A percentile compares a stretch with the other conserved stretches of the same genome.
Conservation (phyloP, 2,888 invertebrate genomes). For the Agonum fuliginosum region DNA sequence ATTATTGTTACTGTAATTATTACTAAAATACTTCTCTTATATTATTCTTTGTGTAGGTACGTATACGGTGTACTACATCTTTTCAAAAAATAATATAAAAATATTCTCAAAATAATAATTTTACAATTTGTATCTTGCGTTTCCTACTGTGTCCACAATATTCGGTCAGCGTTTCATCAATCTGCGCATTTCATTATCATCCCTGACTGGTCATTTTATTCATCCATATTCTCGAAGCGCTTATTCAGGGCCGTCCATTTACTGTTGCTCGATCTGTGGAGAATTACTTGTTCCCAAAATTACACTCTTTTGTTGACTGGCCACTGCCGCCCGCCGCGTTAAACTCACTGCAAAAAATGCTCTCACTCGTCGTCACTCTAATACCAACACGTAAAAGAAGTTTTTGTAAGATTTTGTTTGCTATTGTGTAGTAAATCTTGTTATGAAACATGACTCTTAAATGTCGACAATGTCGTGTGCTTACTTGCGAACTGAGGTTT, state of each 20-base stretch:
- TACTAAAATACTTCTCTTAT: no score
- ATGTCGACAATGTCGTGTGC: no score
- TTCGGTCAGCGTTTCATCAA: neutral
- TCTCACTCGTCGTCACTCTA: neutral
- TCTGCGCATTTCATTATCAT: conserved; percentile 35
- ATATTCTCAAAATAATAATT: no score
- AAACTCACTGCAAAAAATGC: neutral
- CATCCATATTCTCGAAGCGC: conserved; percentile 13
- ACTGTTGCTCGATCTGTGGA: conserved; percentile 23
- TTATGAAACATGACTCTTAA: conserved; percentile 40
- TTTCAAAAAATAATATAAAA: no score
- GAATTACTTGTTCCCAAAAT: conserved; percentile 41
- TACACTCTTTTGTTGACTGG: conserved; percentile 27
- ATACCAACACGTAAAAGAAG: neutral
- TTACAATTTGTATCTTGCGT: no score
- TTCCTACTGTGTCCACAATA: no score
- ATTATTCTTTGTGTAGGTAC: no score
- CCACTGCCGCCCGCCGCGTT: neutral
- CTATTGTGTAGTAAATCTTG: conserved; percentile 33
- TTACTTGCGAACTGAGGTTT: no score
- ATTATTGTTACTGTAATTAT: no score
- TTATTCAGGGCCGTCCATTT: conserved; percentile 8
- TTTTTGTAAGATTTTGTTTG: conserved; percentile 8
- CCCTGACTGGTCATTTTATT: conserved; percentile 42
- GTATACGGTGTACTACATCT: no score